Conservation (phyloP, 1,140 invertebrate species). For the Lepidurus arcticus region DNA sequence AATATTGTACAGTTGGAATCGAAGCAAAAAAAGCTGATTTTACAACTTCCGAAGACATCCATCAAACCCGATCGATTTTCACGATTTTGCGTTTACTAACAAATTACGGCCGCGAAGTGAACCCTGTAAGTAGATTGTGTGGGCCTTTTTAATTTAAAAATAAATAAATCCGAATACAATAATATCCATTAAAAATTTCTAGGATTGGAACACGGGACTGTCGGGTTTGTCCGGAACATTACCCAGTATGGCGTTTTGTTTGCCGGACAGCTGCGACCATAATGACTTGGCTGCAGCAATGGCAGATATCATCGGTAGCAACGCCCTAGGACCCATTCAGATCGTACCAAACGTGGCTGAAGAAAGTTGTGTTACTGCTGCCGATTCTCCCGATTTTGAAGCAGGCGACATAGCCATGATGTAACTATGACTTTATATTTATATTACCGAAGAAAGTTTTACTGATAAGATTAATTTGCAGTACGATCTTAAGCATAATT, state of each 20-base stretch:
- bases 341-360: constrained; percentile 10
- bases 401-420: constrained; percentile 24
- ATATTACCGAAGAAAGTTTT: background rate
- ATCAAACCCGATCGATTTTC: background rate
- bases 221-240: background rate
- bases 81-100: background rate
- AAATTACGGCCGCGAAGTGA: background rate
- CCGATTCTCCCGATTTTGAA: background rate
- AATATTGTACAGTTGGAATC: background rate
- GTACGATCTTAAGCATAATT: background rate
- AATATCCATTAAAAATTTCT: background rate
- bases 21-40: background rate
- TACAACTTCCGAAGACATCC: background rate
- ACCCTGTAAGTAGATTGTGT: background rate
- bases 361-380: constrained; percentile 1
- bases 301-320: constrained; percentile 23
- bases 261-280: constrained; percentile 28
- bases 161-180: background rate
- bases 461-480: background rate
- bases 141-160: background rate
- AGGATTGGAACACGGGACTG: background rate
- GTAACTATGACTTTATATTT: background rate
- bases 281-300: constrained; percentile 27
- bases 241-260: constrained; percentile 29
- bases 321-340: background rate